phyloP scores from a whole-genome alignment of 2,113 vertebrate species.

The Falcunculus frontatus region DNA sequence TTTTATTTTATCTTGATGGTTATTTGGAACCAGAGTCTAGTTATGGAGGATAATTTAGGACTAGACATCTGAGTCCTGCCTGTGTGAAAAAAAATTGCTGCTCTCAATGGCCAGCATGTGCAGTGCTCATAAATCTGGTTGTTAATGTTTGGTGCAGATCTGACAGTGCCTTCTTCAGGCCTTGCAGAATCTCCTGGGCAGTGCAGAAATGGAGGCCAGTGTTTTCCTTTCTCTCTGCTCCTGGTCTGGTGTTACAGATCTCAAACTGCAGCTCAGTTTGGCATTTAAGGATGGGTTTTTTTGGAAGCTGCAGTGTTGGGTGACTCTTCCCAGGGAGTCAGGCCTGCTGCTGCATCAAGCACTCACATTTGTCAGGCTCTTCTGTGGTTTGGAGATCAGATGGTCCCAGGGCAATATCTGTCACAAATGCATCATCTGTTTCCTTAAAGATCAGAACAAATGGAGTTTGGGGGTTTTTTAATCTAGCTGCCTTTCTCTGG shows the following conservation, averaged over 20 bases:
- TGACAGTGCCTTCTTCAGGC: neutral
- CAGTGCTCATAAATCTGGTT: neutral
- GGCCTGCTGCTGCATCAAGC: neutral
- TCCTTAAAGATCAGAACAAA: neutral
- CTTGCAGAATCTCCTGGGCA: neutral
- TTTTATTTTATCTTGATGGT: neutral
- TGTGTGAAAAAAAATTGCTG: neutral
- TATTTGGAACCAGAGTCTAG: neutral
- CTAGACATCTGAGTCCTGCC: neutral
- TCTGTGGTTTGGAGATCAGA: neutral
- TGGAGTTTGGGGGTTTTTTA: accelerated
- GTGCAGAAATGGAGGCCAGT: neutral
- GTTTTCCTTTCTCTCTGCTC: neutral
- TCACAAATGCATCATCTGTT: neutral
- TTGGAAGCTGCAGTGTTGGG: neutral
- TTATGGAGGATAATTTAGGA: neutral
- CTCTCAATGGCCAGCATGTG: neutral
- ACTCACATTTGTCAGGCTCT: neutral
- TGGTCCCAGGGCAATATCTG: neutral
- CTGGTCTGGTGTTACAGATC: neutral
- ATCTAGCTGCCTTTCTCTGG: neutral
- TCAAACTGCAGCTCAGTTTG: neutral
- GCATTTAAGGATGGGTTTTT: neutral
- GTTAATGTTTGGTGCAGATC: neutral
- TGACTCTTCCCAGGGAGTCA: neutral